Evolutionary conservation across 2,113 vertebrate genomes (phyloP).

Genomic region (Panurus biarmicus): DNA sequence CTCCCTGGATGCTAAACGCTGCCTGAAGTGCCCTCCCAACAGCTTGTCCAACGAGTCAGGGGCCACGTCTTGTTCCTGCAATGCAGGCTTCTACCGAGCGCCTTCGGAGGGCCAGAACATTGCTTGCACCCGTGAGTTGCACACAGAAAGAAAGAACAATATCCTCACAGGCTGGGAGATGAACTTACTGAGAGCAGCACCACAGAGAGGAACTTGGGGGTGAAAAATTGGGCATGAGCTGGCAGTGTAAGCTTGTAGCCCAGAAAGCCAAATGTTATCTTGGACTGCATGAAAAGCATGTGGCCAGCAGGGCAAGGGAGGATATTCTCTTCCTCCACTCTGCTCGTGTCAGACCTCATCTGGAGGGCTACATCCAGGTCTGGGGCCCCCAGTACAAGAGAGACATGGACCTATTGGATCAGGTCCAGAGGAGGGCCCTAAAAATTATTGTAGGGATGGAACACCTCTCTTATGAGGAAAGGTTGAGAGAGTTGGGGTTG

Average conservation of each 20-base stretch:
- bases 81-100: constrained; percentile 62
- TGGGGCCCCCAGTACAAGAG: not conserved
- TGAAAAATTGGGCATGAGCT: not conserved
- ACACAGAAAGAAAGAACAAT: not conserved
- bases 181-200: not conserved
- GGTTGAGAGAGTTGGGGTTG: not conserved
- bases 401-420: not conserved
- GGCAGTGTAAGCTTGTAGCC: not conserved
- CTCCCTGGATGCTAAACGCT: constrained; percentile 14
- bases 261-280: not conserved
- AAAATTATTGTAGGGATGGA: not conserved
- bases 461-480: not conserved
- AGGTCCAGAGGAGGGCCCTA: not conserved
- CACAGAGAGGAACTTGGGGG: not conserved
- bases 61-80: constrained; percentile 63
- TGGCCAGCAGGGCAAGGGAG: not conserved
- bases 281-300: not conserved
- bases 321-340: not conserved
- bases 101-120: constrained; percentile 52
- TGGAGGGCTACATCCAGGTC: not conserved
- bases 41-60: constrained; percentile 55
- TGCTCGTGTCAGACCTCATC: not conserved
- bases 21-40: constrained; percentile 69
- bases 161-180: not conserved
- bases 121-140: constrained; percentile 72